Evolutionary conservation across 2,113 vertebrate species (phyloP), one percentile per base, ranked within the genome.

Genomic region (Entomyzon cyanotis): DNA sequence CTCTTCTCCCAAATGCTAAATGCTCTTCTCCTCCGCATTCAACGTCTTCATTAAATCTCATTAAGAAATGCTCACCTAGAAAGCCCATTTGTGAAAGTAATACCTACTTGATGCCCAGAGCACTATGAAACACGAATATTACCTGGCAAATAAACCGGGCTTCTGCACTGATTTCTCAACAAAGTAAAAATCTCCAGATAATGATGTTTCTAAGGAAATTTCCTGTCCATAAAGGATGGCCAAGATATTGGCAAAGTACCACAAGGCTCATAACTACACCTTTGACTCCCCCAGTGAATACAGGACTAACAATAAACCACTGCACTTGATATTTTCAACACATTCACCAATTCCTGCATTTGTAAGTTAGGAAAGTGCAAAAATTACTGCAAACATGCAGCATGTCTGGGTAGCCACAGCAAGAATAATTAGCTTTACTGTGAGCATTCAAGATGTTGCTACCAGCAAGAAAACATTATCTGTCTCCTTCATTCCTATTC

Each of bases 371-470:
- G 44, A 39, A 91, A 90, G 31, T 10, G 22, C 46, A 93, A 84
- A 64, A 6, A 17, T 25, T 37, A n/a, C 64, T 74, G 70, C 42
- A 88, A 92, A 25, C 39, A 5, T 25, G 23, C 52, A 84, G 59
- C 35, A 16, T 4, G 46, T 62, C 85, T 83, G 37, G 62, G 79
- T 52, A 95, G 94, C 87, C 94, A 70, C 31, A 90, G 77, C 74
- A 91, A 94, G 80, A 90, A 96, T 94, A 94, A 96, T 95, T 96
- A 87, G 82, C 91, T 81, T 95, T 95, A 90, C 85, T 94, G 67
- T 87, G 73, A 85, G 46, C 86, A 91, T 91, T 95, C 56, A 85
- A 77, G 62, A 84, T 75, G 74, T 88, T 91, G 81, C 84, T 92
- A 95, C 87, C 77, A 96, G 85, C 88, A 92, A 96, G 76, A 65